Base-by-base conservation (phyloP, 2,113 vertebrate species). In the Zosterops pallidus region DNA sequence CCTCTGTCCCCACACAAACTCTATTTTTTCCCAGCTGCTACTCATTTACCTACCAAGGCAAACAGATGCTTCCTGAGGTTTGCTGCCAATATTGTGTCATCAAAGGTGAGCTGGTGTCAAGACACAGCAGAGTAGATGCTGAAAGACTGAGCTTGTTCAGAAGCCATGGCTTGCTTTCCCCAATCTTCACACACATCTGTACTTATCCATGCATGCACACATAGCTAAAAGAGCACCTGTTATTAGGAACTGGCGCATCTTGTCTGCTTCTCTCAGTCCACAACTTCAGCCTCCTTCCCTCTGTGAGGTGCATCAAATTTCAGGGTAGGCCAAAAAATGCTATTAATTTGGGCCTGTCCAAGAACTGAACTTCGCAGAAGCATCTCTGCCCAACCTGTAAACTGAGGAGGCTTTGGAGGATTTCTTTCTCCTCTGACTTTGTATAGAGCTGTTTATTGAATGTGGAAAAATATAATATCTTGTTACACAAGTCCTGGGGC, bases 21-120 rank as follows among this genome's bases (percentile, higher is more conserved):
- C 78, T 19, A 3, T 78, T 89, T 94, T 92, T 85, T 14, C 67
- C 75, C 92, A 96, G 82, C 82, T 95, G 94, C 75, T 93, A 25
- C 46, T 93, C 82, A 91, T 93, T 95, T 91, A 94, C 95, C 92
- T 80, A 71, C 75, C 67, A 62, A 90, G 55, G 70, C 92, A 91
- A 67, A 25, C 82, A 95, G 96, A 93, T 94, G 88, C 82, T 88
- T 91, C 88, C 65, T 85, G 74, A 85, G 49, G 65, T 90, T 79
- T 1, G 9, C 37, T 87, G 84, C 92, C 90, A 91, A 29, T 19
- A 50, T 53, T 87, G 28, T 46, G 7, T n/a, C 75, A 72, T 60
- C 53, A 49, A 91, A 92, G 87, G 82, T 87, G 90, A 87, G 31
- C 74, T 41, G 74, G 81, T 93, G 57, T 87, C 78, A 89, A 75